Percentiles rank a stretch among this genome's conserved stretches.
These are phyloP conservation scores for Danio tinwini DNA, from an alignment of 2,797 vertebrate genomes.

Conservation along the genomic window DNA sequence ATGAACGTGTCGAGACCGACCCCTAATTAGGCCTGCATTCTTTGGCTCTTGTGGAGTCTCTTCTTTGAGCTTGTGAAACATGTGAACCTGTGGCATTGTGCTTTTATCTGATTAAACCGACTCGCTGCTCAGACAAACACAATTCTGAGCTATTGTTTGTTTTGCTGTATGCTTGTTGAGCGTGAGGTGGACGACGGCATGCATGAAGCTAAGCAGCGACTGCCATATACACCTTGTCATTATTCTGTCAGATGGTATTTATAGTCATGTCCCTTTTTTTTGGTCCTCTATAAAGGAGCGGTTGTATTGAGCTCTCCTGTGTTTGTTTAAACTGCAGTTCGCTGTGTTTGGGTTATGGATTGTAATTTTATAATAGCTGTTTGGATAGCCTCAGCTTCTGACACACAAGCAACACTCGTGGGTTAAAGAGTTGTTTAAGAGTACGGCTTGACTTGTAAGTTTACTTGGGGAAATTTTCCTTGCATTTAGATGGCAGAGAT, in stretches of 20 bases:
- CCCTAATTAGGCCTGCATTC: slow-evolving; percentile 33
- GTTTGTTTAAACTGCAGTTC: slow-evolving; percentile 69
- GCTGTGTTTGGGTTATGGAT: slow-evolving; percentile 73
- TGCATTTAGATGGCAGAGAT: not conserved
- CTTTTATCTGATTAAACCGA: slow-evolving; percentile 46
- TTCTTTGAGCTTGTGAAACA: slow-evolving; percentile 38
- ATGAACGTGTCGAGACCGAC: slow-evolving; percentile 3
- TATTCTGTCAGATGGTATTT: slow-evolving; percentile 65
- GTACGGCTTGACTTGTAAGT: slow-evolving; percentile 9
- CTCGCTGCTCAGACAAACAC: slow-evolving; percentile 22
- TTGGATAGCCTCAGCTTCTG: slow-evolving; percentile 67
- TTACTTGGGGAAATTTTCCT: slow-evolving; percentile 10
- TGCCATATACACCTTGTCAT: slow-evolving; percentile 58
- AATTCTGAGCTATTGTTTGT: slow-evolving; percentile 42
- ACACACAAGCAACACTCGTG: slow-evolving; percentile 24
- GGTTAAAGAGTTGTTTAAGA: slow-evolving; percentile 6
- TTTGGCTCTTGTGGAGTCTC: slow-evolving; percentile 14
- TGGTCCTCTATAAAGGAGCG: slow-evolving; percentile 36
- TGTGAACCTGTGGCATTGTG: slow-evolving; percentile 33
- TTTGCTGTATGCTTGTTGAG: slow-evolving; percentile 51
- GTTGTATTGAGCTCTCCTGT: slow-evolving; percentile 54
- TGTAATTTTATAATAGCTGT: slow-evolving; percentile 74
- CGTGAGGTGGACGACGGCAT: slow-evolving; percentile 30
- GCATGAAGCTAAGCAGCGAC: slow-evolving; percentile 50
- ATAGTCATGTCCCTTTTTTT: slow-evolving; percentile 42